phyloP scores from a whole-genome alignment of 2,888 invertebrate species.

The Acleris cristana region DNA sequence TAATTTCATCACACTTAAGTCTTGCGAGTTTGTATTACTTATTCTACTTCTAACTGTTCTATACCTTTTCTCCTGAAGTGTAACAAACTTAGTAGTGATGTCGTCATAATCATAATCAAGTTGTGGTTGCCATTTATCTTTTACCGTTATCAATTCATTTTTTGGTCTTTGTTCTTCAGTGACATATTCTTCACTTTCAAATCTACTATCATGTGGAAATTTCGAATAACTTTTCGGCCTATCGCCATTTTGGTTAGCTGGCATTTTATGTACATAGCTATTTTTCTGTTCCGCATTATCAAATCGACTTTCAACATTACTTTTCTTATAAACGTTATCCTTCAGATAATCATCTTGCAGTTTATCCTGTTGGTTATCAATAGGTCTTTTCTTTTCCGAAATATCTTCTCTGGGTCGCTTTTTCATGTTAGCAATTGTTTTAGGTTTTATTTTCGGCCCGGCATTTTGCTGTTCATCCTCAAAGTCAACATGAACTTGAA shows the following conservation, averaged over 20 bases:
- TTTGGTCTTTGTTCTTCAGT: background rate
- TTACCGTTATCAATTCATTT: slow-evolving; percentile 16
- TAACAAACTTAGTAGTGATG: slow-evolving; percentile 52
- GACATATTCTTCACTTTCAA: background rate
- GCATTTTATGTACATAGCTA: background rate
- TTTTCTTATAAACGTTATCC: too few relatives aligned
- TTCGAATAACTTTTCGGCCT: background rate
- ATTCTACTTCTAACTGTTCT: slow-evolving; percentile 40
- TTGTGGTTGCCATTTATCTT: background rate
- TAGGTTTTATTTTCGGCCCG: background rate
- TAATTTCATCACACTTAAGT: background rate
- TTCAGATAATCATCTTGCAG: too few relatives aligned
- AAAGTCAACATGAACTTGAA: background rate
- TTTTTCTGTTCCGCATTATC: background rate
- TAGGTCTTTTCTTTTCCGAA: background rate
- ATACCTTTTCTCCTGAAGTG: slow-evolving; percentile 49
- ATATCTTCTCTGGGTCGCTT: too few relatives aligned
- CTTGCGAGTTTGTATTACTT: slow-evolving; percentile 45
- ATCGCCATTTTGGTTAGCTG: background rate
- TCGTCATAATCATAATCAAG: slow-evolving; percentile 1
- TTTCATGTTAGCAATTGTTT: background rate
- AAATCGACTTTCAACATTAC: background rate
- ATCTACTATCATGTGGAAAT: background rate
- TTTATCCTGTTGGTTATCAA: background rate
- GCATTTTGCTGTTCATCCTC: background rate